Base-by-base conservation (phyloP, 2,113 vertebrate genomes). In the Erinaceus europaeus region DNA sequence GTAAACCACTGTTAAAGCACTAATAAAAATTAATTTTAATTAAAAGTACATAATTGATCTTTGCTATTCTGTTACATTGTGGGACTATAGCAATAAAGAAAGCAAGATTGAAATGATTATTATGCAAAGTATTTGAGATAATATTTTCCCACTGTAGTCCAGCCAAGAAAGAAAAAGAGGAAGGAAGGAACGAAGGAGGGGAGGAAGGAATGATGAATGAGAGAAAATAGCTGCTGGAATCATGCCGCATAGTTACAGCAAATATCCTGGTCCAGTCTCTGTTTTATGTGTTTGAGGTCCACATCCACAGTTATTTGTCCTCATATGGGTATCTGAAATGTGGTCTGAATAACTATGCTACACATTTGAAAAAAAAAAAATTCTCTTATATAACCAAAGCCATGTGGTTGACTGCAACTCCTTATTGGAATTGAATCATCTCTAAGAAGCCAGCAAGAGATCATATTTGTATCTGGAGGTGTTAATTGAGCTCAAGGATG, bases 291-390 rank as follows among this genome's bases (percentile, higher is more conserved):
- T 73, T 88, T 80, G 71, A 52, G 23, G 8, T 65, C 53, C 48
- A 64, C 46, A 89, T 53, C 53, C 34, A 72, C 32, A 61, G 76
- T 6, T n/a, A 53, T 91, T 91, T 90, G 8, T 68, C 50, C 72
- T 90, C 29, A 50, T 67, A 84, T 80, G 48, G 15, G 32, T 40
- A 73, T 90, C 52, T 81, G 46, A 84, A 90, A 77, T 91, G 59
- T 87, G 50, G 27, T 25, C 42, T 36, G 15, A 62, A 34, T 84
- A 79, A 84, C 42, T 86, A 21, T 72, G 84, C 29, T 12, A 75
- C 7, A 89, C 42, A 79, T 87, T 65, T 83, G 71, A 81, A 36
- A 82, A 84, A 71, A 34, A 25, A 83, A 84, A 72, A 32, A 18
- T 65, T 68, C 17, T 76, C 53, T 75, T 76, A 55, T 71, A 27